Base-by-base conservation (phyloP, 2,113 vertebrate genomes). In the Neotragus pygmaeus region DNA sequence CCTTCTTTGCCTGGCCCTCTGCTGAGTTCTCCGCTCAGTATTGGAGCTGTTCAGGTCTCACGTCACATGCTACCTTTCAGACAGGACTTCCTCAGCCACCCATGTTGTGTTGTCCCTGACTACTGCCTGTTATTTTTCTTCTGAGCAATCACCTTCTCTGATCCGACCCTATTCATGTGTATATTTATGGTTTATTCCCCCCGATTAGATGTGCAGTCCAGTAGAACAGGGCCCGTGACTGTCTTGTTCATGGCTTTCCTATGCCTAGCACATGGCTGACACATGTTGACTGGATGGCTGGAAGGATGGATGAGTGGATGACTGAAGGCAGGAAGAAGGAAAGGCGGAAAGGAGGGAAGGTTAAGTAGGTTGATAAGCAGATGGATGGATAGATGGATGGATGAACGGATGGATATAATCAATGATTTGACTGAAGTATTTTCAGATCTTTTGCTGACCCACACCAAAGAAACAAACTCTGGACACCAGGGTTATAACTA, bases 341-440 rank as follows among this genome's bases (percentile, higher is more conserved):
- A 43, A 21, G 30, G n/a, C 36, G 1, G 33, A 16, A 70, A 5
- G 45, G 4, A 53, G 33, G 60, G 15, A 70, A 53, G 33, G 80
- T 36, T 82, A 55, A 15, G n/a, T 27, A 82, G 19, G 21, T 55
- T 27, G n/a, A 25, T 86, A 25, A n/a, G 51, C 27, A 6, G 25
- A 45, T 88, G 14, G 16, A 45, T 73, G 7, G 36, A 33, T 53
- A 43, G 57, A 17, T 5, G 21, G 16, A 66, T 51, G 58, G 23
- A 70, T 64, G 51, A 21, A 51, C 58, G 19, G 33, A 55, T 88
- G 11, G 16, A 55, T 73, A 36, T 28, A 88, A 78, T 84, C 47
- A 91, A 39, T 90, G 17, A 75, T 90, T 94, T 97, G 28, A 5
- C n/a, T 91, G 25, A 81, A 95, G 14, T 66, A 77, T 87, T 95